Conservation (phyloP, 1,140 invertebrate species). For the Tetraneura akinire region DNA sequence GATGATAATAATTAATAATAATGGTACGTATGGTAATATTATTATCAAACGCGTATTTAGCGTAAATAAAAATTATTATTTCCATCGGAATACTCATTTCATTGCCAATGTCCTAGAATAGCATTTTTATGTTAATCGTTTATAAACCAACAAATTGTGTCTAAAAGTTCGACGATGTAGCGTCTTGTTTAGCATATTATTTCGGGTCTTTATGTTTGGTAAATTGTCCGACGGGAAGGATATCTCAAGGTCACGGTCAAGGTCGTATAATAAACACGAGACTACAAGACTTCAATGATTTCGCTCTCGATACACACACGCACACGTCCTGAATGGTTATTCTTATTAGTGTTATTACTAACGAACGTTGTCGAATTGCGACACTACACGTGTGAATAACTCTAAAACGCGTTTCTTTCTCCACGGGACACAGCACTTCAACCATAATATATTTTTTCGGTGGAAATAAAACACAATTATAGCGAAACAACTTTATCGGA, state of each 20-base stretch:
- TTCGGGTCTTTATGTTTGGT: background rate
- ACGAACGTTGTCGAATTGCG: background rate
- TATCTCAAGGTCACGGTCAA: slow-evolving; percentile 8
- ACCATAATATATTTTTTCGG: too few relatives aligned
- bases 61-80: too few relatives aligned
- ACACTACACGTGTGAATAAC: background rate
- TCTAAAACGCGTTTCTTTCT: background rate
- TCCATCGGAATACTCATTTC: too few relatives aligned
- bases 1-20: too few relatives aligned
- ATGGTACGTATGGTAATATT: too few relatives aligned
- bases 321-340: background rate
- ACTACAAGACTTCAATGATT: background rate
- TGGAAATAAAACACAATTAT: too few relatives aligned
- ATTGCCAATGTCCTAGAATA: too few relatives aligned
- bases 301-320: background rate
- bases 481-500: too few relatives aligned
- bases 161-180: background rate
- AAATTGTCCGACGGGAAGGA: background rate
- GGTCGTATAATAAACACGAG: slow-evolving; percentile 1
- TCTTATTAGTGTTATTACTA: background rate
- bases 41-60: too few relatives aligned
- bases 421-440: background rate
- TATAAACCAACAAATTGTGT: too few relatives aligned
- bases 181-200: background rate
- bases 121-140: too few relatives aligned